Base-by-base conservation (phyloP, 2,797 vertebrate genomes). In the Sebastiscus tertius region DNA sequence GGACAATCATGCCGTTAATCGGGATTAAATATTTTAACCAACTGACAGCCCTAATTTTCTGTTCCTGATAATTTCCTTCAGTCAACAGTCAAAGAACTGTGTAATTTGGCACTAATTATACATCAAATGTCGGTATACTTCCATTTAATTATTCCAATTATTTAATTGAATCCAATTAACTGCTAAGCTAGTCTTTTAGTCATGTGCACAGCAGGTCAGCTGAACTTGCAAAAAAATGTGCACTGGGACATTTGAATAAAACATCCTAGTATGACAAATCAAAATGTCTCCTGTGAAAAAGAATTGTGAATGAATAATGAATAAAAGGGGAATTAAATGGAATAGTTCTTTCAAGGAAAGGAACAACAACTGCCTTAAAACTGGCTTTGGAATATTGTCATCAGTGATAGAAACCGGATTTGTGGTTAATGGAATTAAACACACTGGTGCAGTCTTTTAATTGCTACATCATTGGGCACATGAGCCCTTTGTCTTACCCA, bases 401-500 rank as follows among this genome's bases (percentile, higher is more conserved):
- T n/a, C 22, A 59, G 46, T 26, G 14, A 80, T 3, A 62, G 14
- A 46, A 22, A 39, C 14, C 22, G 56, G 2, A 39, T 58, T 54
- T 59, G 13, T 58, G 13, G 5, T 27, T 34, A 33, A 31, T 46
- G 22, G 9, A n/a, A 16, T 67, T 3, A 42, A 58, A 8, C 59
- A 14, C 27, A 46, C 29, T 4, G 26, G 2, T 55, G 16, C 14
- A 33, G 36, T 20, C 13, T 2, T 66, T 33, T 10, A 13, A 60
- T 31, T 5, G 60, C 26, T 6, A 8, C 65, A 65, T 65, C 59
- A 31, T 4, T n/a, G 55, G 8, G 5, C 10, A 10, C 11, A n/a
- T 3, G 2, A 46, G 16, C 31, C 16, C 8, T 14, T 5, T 8
- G 22, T 72, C 95, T 96, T 87, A 97, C 97, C 97, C 87, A 95